phyloP scores from a whole-genome alignment of 2,888 invertebrate species.

The Xiphydria camelus region DNA sequence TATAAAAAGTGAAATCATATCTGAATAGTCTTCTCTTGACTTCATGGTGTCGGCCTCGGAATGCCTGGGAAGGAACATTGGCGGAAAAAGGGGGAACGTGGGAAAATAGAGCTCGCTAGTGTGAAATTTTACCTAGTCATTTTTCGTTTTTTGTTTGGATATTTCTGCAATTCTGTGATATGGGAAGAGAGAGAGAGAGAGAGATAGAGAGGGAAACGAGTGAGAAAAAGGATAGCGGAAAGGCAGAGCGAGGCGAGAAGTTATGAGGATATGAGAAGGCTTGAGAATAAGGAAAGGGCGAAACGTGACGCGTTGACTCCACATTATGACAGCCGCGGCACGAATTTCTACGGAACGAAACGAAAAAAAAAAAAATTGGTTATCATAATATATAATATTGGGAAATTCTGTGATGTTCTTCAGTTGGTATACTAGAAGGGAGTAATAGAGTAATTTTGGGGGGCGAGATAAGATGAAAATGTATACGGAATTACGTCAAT shows the following conservation, averaged over 20 bases:
- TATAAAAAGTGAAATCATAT: constrained; percentile 3
- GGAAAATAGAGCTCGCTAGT: constrained; percentile 9
- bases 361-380: constrained; percentile 39
- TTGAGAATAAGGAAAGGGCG: constrained; percentile 15
- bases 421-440: constrained; percentile 48
- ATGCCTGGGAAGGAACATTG: no score
- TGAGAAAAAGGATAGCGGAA: constrained; percentile 9
- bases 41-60: no score
- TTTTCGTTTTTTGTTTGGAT: constrained; percentile 45
- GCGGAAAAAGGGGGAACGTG: constrained; percentile 7
- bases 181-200: no score
- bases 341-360: constrained; percentile 23
- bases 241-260: constrained; percentile 17
- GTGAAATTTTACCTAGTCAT: constrained; percentile 56
- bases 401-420: constrained; percentile 58
- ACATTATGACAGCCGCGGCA: constrained; percentile 44
- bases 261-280: constrained; percentile 17
- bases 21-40: no score
- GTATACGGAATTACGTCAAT: constrained; percentile 54
- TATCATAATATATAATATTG: constrained; percentile 42
- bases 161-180: constrained; percentile 55
- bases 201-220: no score
- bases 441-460: constrained; percentile 39
- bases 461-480: constrained; percentile 22
- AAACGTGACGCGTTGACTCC: constrained; percentile 25